Evolutionary conservation across 1,140 invertebrate species (phyloP), one percentile per base, ranked within the genome.

Genomic region (Cryptotermes secundus): DNA sequence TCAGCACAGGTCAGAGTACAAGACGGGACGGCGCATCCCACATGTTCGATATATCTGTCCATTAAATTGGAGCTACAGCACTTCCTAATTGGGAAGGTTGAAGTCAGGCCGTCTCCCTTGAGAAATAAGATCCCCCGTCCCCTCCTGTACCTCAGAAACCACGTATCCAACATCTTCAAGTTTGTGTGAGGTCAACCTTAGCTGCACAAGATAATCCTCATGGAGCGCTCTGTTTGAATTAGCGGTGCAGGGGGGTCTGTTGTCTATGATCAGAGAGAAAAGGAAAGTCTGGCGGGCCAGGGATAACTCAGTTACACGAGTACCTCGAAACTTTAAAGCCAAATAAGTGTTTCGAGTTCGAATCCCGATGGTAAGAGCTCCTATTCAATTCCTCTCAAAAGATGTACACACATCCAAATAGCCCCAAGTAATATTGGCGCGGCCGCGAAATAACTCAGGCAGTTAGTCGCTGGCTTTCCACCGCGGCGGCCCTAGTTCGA

Each of bases 41-140:
- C 59, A 72, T 72, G 59, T 72, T 72, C 59, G 59, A 72, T 72
- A 72, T 72, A 72, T 72, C 59, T 72, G 59, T 72, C 59, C 59
- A 72, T 72, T 72, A 72, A n/a, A 72, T 72, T 72, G 59, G 59
- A n/a, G 59, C 59, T 72, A 31, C 59, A 31, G 59, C 31, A 31
- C 26, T 72, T 31, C 59, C 59, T 72, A 72, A 72, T 72, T 72
- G 59, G 59, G 59, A 72, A 72, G 59, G 59, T 31, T 72, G 59
- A 31, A 72, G 59, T 72, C 59, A 72, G 59, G 26, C 59, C 26
- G n/a, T 72, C 59, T 72, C 59, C 59, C 59, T 72, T n/a, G 59
- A 72, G 59, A 31, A 72, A 72, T 72, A 72, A 72, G 59, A 72
- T 72, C 59, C 59, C 26, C n/a, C n/a, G 10, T 14, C 59, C 26